Base-by-base conservation (phyloP, 2,113 vertebrate species). In the Stigmatopora nigra region DNA sequence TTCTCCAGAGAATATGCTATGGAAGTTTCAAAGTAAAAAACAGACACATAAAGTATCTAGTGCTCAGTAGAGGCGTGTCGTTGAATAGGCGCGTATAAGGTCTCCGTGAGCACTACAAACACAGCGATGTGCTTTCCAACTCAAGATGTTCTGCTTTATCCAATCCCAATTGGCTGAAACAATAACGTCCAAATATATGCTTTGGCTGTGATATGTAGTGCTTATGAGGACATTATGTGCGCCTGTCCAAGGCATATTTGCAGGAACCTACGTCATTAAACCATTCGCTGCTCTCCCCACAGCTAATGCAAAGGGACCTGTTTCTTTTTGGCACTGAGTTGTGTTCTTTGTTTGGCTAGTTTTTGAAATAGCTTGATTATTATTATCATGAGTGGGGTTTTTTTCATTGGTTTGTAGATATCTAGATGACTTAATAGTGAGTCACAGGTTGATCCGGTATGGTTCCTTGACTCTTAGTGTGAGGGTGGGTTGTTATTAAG, bases 221-320 rank as follows among this genome's bases (percentile, higher is more conserved):
- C 83, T 82, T 77, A 84, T 82, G 85, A 88, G 77, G 81, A 76
- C 86, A 75, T 85, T 86, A 84, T 86, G 77, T 75, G 69, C 86
- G 65, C 84, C 83, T 81, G 78, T 76, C 81, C 86, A 88, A 88
- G 85, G 84, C 77, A 77, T 79, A 81, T 77, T 87, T 83, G 87
- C 84, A 86, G 78, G 86, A 79, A 86, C 81, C 85, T 87, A 81
- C 57, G 83, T 75, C 61, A 77, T 78, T 83, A 67, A 83, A 86
- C 84, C 87, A 88, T 87, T 88, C 82, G 78, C 86, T 88, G 86
- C 88, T 87, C 84, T 88, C 87, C 86, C 88, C 84, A 87, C 86
- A 87, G 88, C 85, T 87, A 80, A 78, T 83, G 75, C 81, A 84
- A 86, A 76, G 78, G 84, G 83, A 84, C 68, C 67, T 75, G 53